Percentiles rank a stretch among this genome's conserved stretches.
These are phyloP conservation scores for Ceratosolen fusciceps DNA, from an alignment of 1,140 invertebrate species.

Conservation along the genomic window DNA sequence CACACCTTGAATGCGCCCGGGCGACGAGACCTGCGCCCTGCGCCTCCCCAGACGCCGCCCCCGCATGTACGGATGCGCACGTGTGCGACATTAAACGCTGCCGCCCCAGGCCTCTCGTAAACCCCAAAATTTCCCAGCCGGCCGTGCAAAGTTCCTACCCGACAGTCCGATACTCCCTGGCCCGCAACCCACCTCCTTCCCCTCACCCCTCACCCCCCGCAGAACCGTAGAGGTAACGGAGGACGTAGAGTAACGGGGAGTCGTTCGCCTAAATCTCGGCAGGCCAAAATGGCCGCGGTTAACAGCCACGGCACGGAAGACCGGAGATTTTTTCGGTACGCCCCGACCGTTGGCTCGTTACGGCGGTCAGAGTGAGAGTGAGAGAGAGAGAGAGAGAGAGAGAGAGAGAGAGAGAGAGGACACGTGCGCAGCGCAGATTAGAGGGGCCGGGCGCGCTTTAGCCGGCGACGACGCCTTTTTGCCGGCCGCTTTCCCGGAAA, in stretches of 20 bases:
- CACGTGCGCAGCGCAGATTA: background rate
- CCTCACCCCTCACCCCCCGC: too few relatives aligned
- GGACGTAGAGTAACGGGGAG: background rate
- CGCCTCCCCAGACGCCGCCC: background rate
- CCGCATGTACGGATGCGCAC: constrained; percentile 5
- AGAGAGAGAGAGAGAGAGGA: too few relatives aligned
- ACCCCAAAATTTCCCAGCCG: constrained; percentile 5
- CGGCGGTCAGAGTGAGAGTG: too few relatives aligned
- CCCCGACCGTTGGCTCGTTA: background rate
- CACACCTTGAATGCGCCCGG: background rate
- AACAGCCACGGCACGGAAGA: background rate
- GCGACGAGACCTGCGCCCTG: constrained; percentile 9
- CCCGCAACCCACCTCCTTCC: background rate
- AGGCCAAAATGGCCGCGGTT: background rate
- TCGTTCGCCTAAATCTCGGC: constrained; percentile 14
- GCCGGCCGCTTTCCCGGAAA: background rate
- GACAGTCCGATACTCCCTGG: background rate
- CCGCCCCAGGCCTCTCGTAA: constrained; percentile 21
- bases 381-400: too few relatives aligned
- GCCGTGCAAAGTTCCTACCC: background rate
- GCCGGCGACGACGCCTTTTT: background rate
- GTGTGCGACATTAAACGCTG: constrained; percentile 34
- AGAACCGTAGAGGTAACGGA: too few relatives aligned
- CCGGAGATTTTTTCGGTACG: background rate
- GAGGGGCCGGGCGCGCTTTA: background rate